phyloP scores from a whole-genome alignment of 2,113 vertebrate species.

The Ahaetulla prasina region DNA sequence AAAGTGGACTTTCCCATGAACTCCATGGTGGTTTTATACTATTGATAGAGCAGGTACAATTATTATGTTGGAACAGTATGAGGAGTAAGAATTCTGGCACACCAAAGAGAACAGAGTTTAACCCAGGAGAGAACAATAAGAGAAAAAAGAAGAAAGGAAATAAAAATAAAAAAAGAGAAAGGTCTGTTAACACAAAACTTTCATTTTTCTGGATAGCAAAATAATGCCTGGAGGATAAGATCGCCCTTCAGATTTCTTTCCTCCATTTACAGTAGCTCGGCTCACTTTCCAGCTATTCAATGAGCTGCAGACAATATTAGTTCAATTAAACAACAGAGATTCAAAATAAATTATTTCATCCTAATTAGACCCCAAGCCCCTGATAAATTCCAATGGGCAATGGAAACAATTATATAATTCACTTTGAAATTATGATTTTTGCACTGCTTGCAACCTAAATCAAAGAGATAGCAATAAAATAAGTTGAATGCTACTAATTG shows the following conservation, averaged over 20 bases:
- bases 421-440: slow-evolving; percentile 63
- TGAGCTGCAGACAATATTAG: slow-evolving; percentile 54
- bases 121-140: slow-evolving; percentile 28
- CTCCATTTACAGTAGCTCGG: slow-evolving; percentile 29
- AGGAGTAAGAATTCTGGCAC: slow-evolving; percentile 22
- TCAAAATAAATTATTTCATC: slow-evolving; percentile 61
- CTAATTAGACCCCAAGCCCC: slow-evolving; percentile 51
- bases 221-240: slow-evolving; percentile 15
- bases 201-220: neutral
- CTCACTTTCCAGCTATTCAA: slow-evolving; percentile 39
- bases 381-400: slow-evolving; percentile 61
- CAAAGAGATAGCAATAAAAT: slow-evolving; percentile 60
- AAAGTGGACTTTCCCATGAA: slow-evolving; percentile 16
- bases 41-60: slow-evolving; percentile 22
- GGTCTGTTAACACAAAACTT: slow-evolving; percentile 14
- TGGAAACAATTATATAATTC: slow-evolving; percentile 65
- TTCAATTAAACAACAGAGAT: slow-evolving; percentile 62
- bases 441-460: slow-evolving; percentile 54
- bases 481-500: slow-evolving; percentile 54
- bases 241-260: neutral
- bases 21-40: slow-evolving; percentile 19
- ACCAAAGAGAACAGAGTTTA: slow-evolving; percentile 30
- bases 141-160: slow-evolving; percentile 21
- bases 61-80: slow-evolving; percentile 37
- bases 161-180: slow-evolving; percentile 8